These are phyloP conservation scores for Phaenicophaeus curvirostris DNA, from an alignment of 2,797 vertebrate genomes.

Conservation along the genomic window DNA sequence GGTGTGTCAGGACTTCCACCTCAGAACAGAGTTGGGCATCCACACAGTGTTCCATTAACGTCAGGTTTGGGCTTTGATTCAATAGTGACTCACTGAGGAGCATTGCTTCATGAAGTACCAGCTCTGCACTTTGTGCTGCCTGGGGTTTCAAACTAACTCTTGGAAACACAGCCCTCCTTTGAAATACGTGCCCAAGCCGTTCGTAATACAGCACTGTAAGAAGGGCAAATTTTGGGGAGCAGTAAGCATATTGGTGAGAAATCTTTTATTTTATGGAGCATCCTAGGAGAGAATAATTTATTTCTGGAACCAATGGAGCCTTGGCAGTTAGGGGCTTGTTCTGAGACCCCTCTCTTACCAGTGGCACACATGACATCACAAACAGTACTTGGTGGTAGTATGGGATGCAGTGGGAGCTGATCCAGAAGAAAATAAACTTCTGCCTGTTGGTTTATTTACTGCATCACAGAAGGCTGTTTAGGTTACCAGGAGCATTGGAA, in stretches of 20 bases:
- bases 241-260: background rate
- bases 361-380: background rate
- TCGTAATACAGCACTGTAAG: background rate
- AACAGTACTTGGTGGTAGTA: background rate
- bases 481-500: conserved; percentile 2
- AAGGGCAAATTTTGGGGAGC: background rate
- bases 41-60: background rate
- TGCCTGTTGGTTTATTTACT: conserved; percentile 9
- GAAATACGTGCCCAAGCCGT: background rate
- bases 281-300: background rate
- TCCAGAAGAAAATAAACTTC: background rate
- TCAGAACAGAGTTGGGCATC: background rate
- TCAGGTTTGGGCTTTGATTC: conserved; percentile 31
- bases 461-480: conserved; percentile 1
- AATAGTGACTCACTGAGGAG: conserved; percentile 45
- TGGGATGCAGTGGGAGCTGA: background rate
- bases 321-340: background rate
- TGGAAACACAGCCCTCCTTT: background rate
- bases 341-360: background rate
- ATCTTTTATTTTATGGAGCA: background rate
- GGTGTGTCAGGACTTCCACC: background rate
- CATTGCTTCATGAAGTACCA: background rate
- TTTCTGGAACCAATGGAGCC: background rate
- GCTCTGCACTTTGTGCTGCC: background rate
- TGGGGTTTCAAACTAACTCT: background rate